These are phyloP conservation scores for Ciconia nigra DNA, from an alignment of 2,797 vertebrate genomes.

Conservation along the genomic window DNA sequence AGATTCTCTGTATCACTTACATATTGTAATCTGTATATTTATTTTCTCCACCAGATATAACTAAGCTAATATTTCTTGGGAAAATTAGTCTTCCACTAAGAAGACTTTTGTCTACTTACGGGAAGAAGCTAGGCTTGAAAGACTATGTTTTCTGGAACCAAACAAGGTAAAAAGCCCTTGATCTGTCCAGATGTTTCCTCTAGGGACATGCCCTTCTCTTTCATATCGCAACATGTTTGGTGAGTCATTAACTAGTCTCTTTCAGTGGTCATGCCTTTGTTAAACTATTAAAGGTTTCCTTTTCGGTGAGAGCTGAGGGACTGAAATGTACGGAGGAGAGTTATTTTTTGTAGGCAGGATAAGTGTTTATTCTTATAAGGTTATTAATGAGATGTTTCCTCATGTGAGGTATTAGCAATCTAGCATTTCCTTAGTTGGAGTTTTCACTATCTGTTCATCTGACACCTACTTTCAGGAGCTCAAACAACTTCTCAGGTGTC, in stretches of 20 bases:
- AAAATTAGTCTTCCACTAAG: background rate
- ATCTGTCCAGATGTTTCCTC: conserved; percentile 44
- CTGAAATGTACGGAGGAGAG: background rate
- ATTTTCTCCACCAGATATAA: background rate
- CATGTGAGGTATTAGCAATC: background rate
- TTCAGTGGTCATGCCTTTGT: background rate
- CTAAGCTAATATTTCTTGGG: background rate
- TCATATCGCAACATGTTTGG: background rate
- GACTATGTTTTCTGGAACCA: background rate
- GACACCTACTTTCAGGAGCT: background rate
- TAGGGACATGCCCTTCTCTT: background rate
- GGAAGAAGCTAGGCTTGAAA: background rate
- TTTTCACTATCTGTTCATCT: background rate
- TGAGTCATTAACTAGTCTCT: background rate
- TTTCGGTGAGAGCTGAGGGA: background rate
- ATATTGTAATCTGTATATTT: background rate
- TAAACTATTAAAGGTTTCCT: background rate
- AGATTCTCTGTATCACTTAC: background rate
- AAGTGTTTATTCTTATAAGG: background rate
- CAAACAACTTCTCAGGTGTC: background rate
- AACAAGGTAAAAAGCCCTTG: conserved; percentile 5
- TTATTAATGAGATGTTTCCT: background rate
- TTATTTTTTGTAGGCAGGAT: background rate
- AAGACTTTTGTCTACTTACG: background rate
- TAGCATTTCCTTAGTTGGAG: background rate